Percentiles rank a stretch among this genome's conserved stretches.
phyloP scores from a whole-genome alignment of 1,140 invertebrate genomes.

The Cyrtorhinus lividipennis region DNA sequence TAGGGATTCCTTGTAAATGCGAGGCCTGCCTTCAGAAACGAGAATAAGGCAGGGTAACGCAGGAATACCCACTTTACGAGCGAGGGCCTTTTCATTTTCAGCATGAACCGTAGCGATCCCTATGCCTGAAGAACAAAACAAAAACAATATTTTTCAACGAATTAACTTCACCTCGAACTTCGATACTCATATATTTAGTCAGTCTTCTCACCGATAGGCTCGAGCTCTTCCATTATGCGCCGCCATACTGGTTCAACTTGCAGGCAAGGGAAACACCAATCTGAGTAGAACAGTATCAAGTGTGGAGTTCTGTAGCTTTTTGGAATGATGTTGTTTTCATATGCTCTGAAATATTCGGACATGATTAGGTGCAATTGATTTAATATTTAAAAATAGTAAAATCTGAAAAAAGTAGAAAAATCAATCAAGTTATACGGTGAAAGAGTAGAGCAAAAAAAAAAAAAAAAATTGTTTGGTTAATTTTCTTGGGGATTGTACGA shows the following conservation, averaged over 20 bases:
- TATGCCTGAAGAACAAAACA: constrained; percentile 37
- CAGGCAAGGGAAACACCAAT: constrained; percentile 84
- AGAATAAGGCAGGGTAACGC: constrained; percentile 66
- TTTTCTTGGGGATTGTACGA: too few relatives aligned
- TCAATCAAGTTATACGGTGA: too few relatives aligned
- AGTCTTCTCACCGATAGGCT: constrained; percentile 48
- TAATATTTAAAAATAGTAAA: too few relatives aligned
- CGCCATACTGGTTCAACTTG: constrained; percentile 68
- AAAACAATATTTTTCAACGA: not conserved
- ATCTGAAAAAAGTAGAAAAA: too few relatives aligned
- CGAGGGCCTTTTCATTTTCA: constrained; percentile 56
- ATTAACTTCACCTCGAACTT: too few relatives aligned
- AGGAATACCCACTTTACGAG: constrained; percentile 59
- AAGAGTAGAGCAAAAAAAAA: too few relatives aligned
- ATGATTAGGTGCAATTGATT: too few relatives aligned
- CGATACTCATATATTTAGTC: too few relatives aligned
- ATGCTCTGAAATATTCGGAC: constrained; percentile 45
- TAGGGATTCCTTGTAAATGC: constrained; percentile 61
- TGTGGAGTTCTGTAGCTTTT: constrained; percentile 65
- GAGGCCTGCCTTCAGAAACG: constrained; percentile 64
- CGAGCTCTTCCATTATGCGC: constrained; percentile 65
- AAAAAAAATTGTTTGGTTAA: too few relatives aligned
- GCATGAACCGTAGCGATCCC: constrained; percentile 68
- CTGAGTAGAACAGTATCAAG: constrained; percentile 77
- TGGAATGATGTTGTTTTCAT: constrained; percentile 70